A percentile compares a stretch with the other conserved stretches of the same genome.
phyloP scores from a whole-genome alignment of 1,140 invertebrate genomes.

The Tetragnatha versicolor region DNA sequence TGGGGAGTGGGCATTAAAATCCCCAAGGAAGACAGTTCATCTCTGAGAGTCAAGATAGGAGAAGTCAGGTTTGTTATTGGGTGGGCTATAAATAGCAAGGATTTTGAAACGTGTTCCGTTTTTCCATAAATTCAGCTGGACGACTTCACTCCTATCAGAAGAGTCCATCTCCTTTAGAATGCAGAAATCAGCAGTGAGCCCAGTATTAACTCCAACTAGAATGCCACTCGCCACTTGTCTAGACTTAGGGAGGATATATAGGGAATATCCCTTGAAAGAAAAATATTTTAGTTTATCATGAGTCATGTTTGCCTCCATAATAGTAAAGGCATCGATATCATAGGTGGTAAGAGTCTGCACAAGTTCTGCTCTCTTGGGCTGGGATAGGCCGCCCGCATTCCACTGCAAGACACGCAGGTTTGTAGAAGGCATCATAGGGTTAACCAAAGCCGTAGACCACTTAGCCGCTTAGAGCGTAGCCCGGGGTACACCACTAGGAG shows the following conservation, averaged over 20 bases:
- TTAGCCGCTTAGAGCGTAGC: background rate
- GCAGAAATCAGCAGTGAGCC: background rate
- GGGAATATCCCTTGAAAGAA: background rate
- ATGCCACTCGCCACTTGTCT: conserved; percentile 17
- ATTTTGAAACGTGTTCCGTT: background rate
- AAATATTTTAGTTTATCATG: background rate
- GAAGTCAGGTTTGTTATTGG: background rate
- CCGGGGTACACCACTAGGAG: background rate
- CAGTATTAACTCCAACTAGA: background rate
- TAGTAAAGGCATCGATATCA: conserved; percentile 5
- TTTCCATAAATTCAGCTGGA: background rate
- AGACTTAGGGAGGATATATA: background rate
- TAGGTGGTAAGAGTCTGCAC: background rate
- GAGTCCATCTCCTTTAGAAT: background rate
- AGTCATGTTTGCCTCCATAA: background rate
- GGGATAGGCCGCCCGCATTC: conserved; percentile 3
- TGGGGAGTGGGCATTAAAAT: background rate
- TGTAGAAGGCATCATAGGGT: background rate
- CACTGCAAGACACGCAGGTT: background rate
- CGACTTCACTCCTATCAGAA: background rate
- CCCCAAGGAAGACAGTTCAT: background rate
- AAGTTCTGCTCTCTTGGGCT: background rate
- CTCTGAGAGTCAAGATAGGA: background rate
- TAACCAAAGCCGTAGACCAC: background rate
- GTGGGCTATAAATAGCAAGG: background rate